Evolutionary conservation across 2,113 vertebrate genomes (phyloP).

Genomic region (Agapornis roseicollis): DNA sequence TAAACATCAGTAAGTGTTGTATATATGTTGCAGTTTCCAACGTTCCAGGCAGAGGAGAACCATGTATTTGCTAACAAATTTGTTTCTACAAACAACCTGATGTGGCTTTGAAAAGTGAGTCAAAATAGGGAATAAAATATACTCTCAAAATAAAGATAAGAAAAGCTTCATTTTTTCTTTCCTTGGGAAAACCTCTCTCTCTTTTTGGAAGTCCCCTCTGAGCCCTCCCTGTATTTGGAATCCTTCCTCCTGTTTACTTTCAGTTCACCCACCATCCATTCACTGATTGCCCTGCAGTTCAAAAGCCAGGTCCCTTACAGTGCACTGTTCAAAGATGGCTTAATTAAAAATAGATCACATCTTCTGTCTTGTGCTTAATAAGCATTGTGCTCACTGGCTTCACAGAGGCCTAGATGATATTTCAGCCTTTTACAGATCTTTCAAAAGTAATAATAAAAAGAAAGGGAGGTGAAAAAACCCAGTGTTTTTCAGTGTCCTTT

Average conservation of each 20-base stretch:
- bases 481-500: no score
- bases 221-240: background rate
- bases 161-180: slow-evolving; percentile 1
- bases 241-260: slow-evolving; percentile 48
- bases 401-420: slow-evolving; percentile 8
- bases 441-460: slow-evolving; percentile 39
- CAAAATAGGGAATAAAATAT: slow-evolving; percentile 39
- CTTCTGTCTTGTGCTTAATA: slow-evolving; percentile 29
- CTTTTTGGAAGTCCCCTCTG: background rate
- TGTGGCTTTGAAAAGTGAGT: slow-evolving; percentile 69
- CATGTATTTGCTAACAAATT: slow-evolving; percentile 78
- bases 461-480: background rate
- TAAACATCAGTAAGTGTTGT: slow-evolving; percentile 63
- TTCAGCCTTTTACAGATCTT: slow-evolving; percentile 27
- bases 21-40: slow-evolving; percentile 71
- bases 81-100: slow-evolving; percentile 69
- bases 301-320: slow-evolving; percentile 17
- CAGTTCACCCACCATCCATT: slow-evolving; percentile 20
- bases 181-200: background rate
- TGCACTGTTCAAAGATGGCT: slow-evolving; percentile 49
- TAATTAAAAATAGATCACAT: slow-evolving; percentile 60
- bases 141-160: background rate
- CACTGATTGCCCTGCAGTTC: slow-evolving; percentile 40
- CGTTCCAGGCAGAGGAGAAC: slow-evolving; percentile 53
- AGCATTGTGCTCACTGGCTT: slow-evolving; percentile 35